Evolutionary conservation across 2,888 invertebrate species (phyloP).

Genomic region (Diarsia brunnea): DNA sequence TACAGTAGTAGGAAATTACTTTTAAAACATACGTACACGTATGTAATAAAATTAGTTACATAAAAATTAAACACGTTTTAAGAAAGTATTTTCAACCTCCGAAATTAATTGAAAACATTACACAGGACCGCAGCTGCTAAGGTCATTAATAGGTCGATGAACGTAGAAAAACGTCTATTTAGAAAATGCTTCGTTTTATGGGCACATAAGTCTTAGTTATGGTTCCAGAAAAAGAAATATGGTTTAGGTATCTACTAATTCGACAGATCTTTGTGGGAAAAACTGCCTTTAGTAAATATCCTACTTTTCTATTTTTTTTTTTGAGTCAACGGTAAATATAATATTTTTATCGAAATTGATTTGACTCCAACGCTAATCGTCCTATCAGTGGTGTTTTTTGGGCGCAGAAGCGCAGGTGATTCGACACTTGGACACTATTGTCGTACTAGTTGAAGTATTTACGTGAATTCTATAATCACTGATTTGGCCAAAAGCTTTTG

Average conservation of each 20-base stretch:
- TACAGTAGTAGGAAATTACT: no score
- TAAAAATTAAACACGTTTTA: background rate
- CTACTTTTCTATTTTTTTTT: background rate
- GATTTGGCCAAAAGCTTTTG: background rate
- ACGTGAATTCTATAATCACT: no score
- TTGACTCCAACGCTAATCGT: background rate
- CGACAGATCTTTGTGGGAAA: background rate
- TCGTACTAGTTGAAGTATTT: background rate
- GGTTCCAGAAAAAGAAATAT: constrained; percentile 19
- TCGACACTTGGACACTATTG: background rate
- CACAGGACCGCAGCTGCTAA: constrained; percentile 3
- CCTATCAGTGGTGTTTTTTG: no score
- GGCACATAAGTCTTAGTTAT: constrained; percentile 31
- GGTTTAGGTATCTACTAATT: constrained; percentile 4
- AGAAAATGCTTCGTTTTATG: constrained; percentile 30
- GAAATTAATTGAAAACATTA: constrained; percentile 29
- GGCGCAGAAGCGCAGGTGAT: no score
- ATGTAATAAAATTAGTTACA: background rate
- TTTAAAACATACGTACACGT: background rate
- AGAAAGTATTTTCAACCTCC: background rate
- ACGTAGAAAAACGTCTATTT: constrained; percentile 15
- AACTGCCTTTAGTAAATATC: background rate
- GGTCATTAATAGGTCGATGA: constrained; percentile 34
- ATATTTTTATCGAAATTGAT: background rate
- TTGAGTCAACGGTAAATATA: background rate